These are phyloP conservation scores for Dynastes tityus DNA, from an alignment of 2,888 invertebrate genomes.

Conservation along the genomic window DNA sequence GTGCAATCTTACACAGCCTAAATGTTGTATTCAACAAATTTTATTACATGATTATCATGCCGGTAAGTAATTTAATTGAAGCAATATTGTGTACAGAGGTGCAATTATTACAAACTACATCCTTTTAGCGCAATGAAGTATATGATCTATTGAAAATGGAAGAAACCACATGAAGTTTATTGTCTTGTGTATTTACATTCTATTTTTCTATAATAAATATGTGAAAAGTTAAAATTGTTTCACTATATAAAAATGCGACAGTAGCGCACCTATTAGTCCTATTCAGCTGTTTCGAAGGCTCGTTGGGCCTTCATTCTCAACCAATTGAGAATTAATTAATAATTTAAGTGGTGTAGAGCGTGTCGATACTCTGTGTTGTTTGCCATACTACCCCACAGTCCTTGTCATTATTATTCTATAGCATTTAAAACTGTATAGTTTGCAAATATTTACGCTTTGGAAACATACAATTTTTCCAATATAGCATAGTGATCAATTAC, in stretches of 20 bases:
- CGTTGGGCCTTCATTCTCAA: no score
- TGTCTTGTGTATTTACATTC: conserved; percentile 11
- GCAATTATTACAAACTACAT: not conserved
- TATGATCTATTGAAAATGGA: conserved; percentile 40
- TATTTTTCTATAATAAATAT: not conserved
- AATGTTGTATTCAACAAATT: conserved; percentile 38
- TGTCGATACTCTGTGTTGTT: no score
- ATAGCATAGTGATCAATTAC: no score
- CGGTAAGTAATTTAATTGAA: conserved; percentile 25
- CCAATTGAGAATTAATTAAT: no score
- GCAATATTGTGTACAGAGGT: not conserved
- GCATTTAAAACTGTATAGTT: no score
- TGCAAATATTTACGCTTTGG: no score
- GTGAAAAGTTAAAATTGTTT: not conserved
- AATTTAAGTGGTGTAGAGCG: no score
- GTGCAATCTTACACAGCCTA: conserved; percentile 43
- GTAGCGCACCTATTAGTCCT: no score
- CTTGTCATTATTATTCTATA: no score
- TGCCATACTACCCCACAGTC: no score
- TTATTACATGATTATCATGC: conserved; percentile 44
- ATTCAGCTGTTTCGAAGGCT: no score
- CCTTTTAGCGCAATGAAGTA: conserved; percentile 41
- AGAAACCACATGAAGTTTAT: conserved; percentile 19
- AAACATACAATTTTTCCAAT: no score
- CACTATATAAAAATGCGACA: not conserved